A percentile compares a stretch with the other conserved stretches of the same genome.
These are phyloP conservation scores for Ophioninae sp. DNA, from an alignment of 2,888 invertebrate genomes.

Conservation along the genomic window DNA sequence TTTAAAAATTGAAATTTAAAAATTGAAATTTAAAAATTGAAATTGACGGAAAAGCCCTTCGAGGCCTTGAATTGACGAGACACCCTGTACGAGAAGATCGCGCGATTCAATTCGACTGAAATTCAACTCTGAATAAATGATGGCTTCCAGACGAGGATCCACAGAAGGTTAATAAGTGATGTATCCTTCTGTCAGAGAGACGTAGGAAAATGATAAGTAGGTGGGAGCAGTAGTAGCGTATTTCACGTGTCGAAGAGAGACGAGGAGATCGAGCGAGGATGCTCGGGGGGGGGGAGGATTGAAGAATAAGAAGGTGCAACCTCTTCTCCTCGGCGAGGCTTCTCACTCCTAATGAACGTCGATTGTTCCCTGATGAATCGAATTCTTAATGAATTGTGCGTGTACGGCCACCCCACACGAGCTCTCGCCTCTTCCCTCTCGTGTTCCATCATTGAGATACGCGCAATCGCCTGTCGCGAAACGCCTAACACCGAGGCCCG, in stretches of 20 bases:
- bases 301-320: constrained; percentile 60
- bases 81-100: not conserved
- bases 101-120: not conserved
- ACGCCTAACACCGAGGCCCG: constrained; percentile 10
- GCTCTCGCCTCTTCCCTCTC: constrained; percentile 9
- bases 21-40: too few species aligned
- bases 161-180: constrained; percentile 56
- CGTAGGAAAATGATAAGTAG: constrained; percentile 60
- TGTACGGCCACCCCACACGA: constrained; percentile 64
- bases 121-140: constrained; percentile 17
- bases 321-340: constrained; percentile 61
- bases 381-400: constrained; percentile 78
- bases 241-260: constrained; percentile 13
- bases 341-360: constrained; percentile 75
- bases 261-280: too few species aligned
- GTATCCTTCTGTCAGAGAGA: constrained; percentile 57
- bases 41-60: not conserved
- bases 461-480: not conserved
- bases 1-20: too few species aligned
- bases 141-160: constrained; percentile 17
- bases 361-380: constrained; percentile 78
- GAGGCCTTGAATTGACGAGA: too few species aligned
- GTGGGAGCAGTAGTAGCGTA: constrained; percentile 8
- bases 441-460: not conserved
- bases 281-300: too few species aligned